Base-by-base conservation (phyloP, 1,140 invertebrate genomes). In the Drusus annulatus region DNA sequence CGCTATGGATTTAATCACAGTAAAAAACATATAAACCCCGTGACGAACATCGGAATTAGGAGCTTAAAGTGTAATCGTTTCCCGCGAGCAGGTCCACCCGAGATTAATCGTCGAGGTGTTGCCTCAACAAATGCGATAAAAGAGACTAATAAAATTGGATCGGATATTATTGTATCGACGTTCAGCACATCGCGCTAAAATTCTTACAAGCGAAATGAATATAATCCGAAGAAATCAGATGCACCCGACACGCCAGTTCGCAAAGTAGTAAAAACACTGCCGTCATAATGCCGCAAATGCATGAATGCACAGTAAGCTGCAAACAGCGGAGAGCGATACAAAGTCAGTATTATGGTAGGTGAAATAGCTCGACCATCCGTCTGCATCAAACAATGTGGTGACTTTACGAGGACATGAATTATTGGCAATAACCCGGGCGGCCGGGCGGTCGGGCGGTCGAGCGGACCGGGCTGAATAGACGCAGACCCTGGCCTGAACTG, bases 351-450 rank as follows among this genome's bases (percentile, higher is more conserved):
- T 71, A 52, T 52, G 68, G 50, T 0, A 25, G 68, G 68, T 71
- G 45, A 71, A 52, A 71, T 71, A 54, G 19, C 50, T 23, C 45
- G 36, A 3, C 50, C 68, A 51, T 71, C 68, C 68, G 52, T 62
- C 74, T 63, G 74, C 45, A 62, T 76, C 74, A 16, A 50, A 76
- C 74, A 76, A 76, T 63, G 74, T 50, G 74, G 74, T 63, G 74
- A 76, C 31, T 76, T 76, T 76, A 76, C 60, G 74, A 76, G 54
- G 74, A 76, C 56, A 76, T 63, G 25, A 76, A 62, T 76, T 76
- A 71, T 52, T 71, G 68, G 68, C 68, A 16, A 71, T 51, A 68
- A 23, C 17, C 45, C 16, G 45, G 68, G 62, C 28, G 62, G 62
- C 31, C 4, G 62, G 68, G 28, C 25, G 5, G 2, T 28, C 2